Evolutionary conservation across 2,113 vertebrate genomes (phyloP).

Genomic region (Tupaia chinensis): DNA sequence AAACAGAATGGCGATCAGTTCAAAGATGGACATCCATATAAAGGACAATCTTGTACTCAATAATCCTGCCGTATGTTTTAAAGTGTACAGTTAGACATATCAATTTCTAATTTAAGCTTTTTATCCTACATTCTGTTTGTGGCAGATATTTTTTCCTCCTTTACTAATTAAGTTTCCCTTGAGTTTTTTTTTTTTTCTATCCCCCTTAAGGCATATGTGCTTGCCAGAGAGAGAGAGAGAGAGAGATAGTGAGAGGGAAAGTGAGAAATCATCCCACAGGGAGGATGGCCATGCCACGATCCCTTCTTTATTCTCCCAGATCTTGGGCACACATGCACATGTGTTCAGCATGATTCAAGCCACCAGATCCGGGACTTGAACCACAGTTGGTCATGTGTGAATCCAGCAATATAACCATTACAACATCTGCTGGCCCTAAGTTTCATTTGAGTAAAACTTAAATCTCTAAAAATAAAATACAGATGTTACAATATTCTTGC

Average conservation of each 20-base stretch:
- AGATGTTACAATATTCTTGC: not conserved
- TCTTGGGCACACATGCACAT: no score
- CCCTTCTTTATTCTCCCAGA: no score
- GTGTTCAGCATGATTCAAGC: no score
- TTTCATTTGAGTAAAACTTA: not conserved
- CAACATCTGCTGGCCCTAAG: not conserved
- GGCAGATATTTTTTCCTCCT: slow-evolving; percentile 28
- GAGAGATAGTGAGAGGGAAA: no score
- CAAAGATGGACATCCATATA: not conserved
- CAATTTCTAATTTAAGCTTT: not conserved
- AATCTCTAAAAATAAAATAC: not conserved
- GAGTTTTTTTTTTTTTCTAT: no score
- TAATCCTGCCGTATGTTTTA: not conserved
- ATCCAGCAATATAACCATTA: no score
- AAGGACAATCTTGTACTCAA: not conserved
- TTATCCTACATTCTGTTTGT: not conserved
- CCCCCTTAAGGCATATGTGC: no score
- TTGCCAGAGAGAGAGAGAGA: no score
- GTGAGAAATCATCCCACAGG: no score
- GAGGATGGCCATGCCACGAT: no score
- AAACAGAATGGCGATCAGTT: not conserved
- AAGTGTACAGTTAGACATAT: not conserved
- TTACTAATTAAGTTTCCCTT: not conserved
- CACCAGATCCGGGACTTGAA: no score
- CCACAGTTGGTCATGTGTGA: no score